Percentiles rank a stretch among this genome's conserved stretches.
These are phyloP conservation scores for Leuciscus idus DNA, from an alignment of 2,113 vertebrate species.

Conservation along the genomic window DNA sequence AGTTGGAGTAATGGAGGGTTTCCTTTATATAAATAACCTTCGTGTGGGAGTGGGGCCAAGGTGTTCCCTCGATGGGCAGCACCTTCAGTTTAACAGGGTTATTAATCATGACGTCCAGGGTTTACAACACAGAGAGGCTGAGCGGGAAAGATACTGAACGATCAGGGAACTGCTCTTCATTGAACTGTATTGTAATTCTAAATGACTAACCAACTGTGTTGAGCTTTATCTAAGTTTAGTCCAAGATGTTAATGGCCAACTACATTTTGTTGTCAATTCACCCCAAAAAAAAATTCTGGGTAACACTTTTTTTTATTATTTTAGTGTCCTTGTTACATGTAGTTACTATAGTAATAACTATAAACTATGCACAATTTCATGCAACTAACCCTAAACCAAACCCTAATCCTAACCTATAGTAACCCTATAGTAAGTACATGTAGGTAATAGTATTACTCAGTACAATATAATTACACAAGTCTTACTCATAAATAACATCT, in stretches of 20 bases:
- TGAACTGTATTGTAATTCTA: background rate
- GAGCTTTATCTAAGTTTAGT: background rate
- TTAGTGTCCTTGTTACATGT: no score
- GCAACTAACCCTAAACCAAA: no score
- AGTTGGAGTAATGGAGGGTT: conserved; percentile 25
- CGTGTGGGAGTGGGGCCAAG: background rate
- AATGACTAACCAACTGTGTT: background rate
- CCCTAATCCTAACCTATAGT: no score
- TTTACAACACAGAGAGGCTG: background rate
- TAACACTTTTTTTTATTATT: no score
- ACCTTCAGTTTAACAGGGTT: conserved; percentile 16
- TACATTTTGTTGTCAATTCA: no score
- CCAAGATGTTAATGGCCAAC: conserved; percentile 5
- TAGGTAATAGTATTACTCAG: no score
- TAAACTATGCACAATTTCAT: no score
- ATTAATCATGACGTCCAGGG: background rate
- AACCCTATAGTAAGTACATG: no score
- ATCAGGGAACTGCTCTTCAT: conserved; percentile 20
- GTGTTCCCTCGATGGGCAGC: background rate
- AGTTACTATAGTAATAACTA: no score
- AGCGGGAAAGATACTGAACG: background rate
- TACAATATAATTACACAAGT: background rate
- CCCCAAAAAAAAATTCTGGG: background rate
- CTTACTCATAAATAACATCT: background rate
- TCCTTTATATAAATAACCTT: conserved; percentile 31